phyloP scores from a whole-genome alignment of 2,113 vertebrate species.

The Rhodinocichla rosea region DNA sequence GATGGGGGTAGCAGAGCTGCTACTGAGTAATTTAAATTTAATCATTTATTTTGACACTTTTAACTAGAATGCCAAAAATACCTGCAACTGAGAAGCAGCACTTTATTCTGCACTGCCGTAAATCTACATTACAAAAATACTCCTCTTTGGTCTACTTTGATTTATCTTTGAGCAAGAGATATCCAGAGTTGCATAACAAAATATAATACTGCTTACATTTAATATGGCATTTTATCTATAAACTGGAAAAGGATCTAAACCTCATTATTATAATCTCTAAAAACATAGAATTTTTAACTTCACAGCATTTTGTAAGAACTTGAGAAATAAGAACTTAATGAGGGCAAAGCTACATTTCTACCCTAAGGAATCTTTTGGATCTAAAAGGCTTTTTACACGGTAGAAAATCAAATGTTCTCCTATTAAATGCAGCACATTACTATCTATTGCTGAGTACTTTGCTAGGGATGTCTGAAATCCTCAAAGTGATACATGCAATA shows the following conservation, averaged over 20 bases:
- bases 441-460: not conserved
- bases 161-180: not conserved
- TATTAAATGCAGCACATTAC: not conserved
- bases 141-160: not conserved
- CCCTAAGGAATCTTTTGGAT: not conserved
- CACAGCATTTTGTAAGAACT: not conserved
- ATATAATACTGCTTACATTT: not conserved
- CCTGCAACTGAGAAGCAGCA: not conserved
- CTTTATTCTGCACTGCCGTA: not conserved
- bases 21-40: slow-evolving; percentile 1
- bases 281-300: not conserved
- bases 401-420: not conserved
- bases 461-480: not conserved
- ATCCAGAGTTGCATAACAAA: not conserved
- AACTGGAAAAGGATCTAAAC: not conserved
- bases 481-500: not conserved
- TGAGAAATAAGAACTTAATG: not conserved
- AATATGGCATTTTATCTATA: not conserved
- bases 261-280: slow-evolving; percentile 1
- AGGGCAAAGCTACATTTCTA: not conserved
- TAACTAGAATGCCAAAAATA: slow-evolving; percentile 21
- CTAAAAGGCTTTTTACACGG: not conserved
- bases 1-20: not conserved
- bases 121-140: not conserved
- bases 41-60: slow-evolving; percentile 54